These are phyloP conservation scores for Sisyra nigra DNA, from an alignment of 2,888 invertebrate species.

Conservation along the genomic window DNA sequence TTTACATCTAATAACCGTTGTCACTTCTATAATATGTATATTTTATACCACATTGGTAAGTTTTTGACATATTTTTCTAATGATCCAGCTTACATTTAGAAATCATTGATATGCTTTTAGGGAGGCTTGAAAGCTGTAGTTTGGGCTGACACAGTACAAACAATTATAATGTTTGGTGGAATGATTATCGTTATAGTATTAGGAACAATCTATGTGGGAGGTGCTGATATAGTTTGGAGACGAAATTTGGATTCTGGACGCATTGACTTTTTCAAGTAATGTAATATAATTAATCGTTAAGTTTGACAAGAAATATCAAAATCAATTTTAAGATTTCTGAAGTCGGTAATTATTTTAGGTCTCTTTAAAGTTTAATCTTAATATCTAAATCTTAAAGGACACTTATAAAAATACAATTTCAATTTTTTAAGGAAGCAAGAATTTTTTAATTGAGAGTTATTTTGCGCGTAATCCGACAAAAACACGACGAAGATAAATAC, in stretches of 20 bases:
- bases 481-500: too few species aligned
- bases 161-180: slow-evolving; percentile 55
- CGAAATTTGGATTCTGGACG: slow-evolving; percentile 43
- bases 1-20: slow-evolving; percentile 59
- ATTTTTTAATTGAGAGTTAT: too few species aligned
- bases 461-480: too few species aligned
- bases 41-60: slow-evolving; percentile 83
- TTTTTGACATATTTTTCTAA: slow-evolving; percentile 14
- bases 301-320: too few species aligned
- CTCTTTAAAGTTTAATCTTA: too few species aligned
- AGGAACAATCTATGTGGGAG: slow-evolving; percentile 49
- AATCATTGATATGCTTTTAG: slow-evolving; percentile 25
- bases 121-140: slow-evolving; percentile 66
- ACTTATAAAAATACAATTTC: too few species aligned
- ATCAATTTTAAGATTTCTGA: too few species aligned
- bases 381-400: too few species aligned
- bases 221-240: slow-evolving; percentile 40
- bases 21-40: slow-evolving; percentile 75
- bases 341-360: too few species aligned
- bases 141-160: slow-evolving; percentile 66
- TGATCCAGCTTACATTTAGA: too few species aligned
- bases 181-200: slow-evolving; percentile 46
- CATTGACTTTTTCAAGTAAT: slow-evolving; percentile 56
- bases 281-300: too few species aligned
- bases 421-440: too few species aligned